phyloP scores from a whole-genome alignment of 2,888 invertebrate genomes.

The Penaeus monodon region DNA sequence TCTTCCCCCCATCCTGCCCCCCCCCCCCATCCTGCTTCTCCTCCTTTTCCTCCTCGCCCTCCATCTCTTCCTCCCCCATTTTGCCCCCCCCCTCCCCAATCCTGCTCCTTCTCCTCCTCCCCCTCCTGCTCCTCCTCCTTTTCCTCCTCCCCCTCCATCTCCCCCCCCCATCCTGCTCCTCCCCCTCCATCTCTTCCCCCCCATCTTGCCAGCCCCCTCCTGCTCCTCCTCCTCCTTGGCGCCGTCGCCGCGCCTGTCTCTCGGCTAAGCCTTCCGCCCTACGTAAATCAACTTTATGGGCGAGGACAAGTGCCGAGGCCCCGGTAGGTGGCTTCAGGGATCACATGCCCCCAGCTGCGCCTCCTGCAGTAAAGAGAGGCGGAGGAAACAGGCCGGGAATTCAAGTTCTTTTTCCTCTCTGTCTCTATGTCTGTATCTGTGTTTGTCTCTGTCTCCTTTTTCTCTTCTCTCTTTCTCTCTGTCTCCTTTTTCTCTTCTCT shows the following conservation, averaged over 20 bases:
- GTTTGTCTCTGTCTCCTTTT: not conserved
- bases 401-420: not conserved
- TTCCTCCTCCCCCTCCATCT: too few relatives aligned
- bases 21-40: too few relatives aligned
- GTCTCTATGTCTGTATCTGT: too few relatives aligned
- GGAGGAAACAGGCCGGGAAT: constrained; percentile 26
- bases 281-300: constrained; percentile 50
- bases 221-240: constrained; percentile 11
- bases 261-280: constrained; percentile 40
- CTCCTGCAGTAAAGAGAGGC: constrained; percentile 45
- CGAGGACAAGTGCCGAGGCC: constrained; percentile 47
- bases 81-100: too few relatives aligned
- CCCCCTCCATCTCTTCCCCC: not conserved
- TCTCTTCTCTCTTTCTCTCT: too few relatives aligned
- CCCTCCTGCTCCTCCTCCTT: too few relatives aligned
- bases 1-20: too few relatives aligned
- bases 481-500: not conserved
- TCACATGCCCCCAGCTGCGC: constrained; percentile 39
- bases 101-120: too few relatives aligned
- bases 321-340: constrained; percentile 43
- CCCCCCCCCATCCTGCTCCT: too few relatives aligned
- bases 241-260: constrained; percentile 17
- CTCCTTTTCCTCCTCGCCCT: too few relatives aligned
- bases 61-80: too few relatives aligned
- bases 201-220: not conserved